Evolutionary conservation across 1,140 invertebrate genomes (phyloP), one percentile per base, ranked within the genome.

Genomic region (Seison nebaliae): DNA sequence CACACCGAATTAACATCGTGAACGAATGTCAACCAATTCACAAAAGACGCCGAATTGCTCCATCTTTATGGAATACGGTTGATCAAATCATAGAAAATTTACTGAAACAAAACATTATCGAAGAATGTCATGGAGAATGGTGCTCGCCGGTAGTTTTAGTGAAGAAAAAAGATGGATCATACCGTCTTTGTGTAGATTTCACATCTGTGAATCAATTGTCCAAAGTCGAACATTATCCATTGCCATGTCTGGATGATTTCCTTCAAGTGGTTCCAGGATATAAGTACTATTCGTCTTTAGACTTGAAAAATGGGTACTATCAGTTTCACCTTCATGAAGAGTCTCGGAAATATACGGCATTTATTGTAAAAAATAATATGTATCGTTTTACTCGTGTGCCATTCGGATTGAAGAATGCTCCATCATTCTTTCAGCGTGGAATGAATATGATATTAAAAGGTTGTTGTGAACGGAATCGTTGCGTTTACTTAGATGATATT

Each of bases 391-490:
- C 22, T 1, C 14, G 36, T 7, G 44, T 47, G 21, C 44, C 43
- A 11, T 47, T 45, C 30, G 44, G 45, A 5, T 14, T 48, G 5
- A 37, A 42, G 19, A 41, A 43, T 7, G 47, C 44, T 8, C 39
- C 44, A 18, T 35, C 36, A 4, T 21, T 38, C 14, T 45, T 47
- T 24, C 40, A 45, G 34, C 18, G 36, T 3, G 35, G 36, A 8
- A 48, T 48, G 44, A 17, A 38, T 4, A 16, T 16, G 12, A 47
- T 64, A 3, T 44, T 63, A 1, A 41, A 42, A 18, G 49, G 46
- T 5, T 43, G 34, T 31, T 29, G 45, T 4, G 43, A 56, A 5
- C n/a, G n/a, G n/a, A n/a, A n/a, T 23, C 24, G 2, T 26, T 26
- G 12, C 22, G 24, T 11, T 5, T 23, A 23, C 11, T 11, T 23